Evolutionary conservation across 1,140 invertebrate genomes (phyloP).

Genomic region (Zaprionus nigranus): DNA sequence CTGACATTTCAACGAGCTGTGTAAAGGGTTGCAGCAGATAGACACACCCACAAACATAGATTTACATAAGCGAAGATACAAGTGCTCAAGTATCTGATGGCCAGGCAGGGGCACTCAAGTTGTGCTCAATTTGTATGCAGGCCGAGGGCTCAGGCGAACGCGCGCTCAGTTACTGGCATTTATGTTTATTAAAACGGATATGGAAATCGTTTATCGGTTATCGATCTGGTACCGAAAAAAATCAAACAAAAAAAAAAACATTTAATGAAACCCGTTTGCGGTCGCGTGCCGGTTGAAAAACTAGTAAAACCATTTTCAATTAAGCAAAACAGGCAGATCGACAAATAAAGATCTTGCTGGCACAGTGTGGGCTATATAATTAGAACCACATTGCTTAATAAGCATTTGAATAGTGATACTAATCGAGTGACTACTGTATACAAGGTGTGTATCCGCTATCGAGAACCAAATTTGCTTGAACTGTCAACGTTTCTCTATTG

Average conservation of each 20-base stretch:
- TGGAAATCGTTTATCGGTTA: slow-evolving; percentile 61
- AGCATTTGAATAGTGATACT: not conserved
- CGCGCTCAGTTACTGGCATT: slow-evolving; percentile 47
- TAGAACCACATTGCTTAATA: not conserved
- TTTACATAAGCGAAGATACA: slow-evolving; percentile 24
- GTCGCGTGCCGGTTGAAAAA: slow-evolving; percentile 33
- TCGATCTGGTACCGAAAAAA: slow-evolving; percentile 29
- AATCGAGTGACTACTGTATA: slow-evolving; percentile 1
- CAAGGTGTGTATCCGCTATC: not conserved
- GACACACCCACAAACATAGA: not conserved
- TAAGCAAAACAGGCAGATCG: slow-evolving; percentile 32
- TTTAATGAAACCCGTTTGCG: slow-evolving; percentile 34
- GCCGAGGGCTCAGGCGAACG: slow-evolving; percentile 23
- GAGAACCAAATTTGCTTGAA: slow-evolving; percentile 46
- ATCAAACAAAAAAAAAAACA: slow-evolving; percentile 20
- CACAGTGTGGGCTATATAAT: not conserved
- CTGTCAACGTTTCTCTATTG: not conserved
- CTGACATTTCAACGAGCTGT: slow-evolving; percentile 45
- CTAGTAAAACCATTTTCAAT: slow-evolving; percentile 29
- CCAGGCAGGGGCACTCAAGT: slow-evolving; percentile 34
- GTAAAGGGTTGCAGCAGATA: slow-evolving; percentile 32
- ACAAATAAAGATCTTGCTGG: slow-evolving; percentile 48
- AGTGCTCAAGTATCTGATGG: slow-evolving; percentile 40
- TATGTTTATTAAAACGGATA: slow-evolving; percentile 67
- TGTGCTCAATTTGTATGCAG: slow-evolving; percentile 68